These are phyloP conservation scores for Oreochromis niloticus DNA, from an alignment of 2,113 vertebrate genomes.

Conservation along the genomic window DNA sequence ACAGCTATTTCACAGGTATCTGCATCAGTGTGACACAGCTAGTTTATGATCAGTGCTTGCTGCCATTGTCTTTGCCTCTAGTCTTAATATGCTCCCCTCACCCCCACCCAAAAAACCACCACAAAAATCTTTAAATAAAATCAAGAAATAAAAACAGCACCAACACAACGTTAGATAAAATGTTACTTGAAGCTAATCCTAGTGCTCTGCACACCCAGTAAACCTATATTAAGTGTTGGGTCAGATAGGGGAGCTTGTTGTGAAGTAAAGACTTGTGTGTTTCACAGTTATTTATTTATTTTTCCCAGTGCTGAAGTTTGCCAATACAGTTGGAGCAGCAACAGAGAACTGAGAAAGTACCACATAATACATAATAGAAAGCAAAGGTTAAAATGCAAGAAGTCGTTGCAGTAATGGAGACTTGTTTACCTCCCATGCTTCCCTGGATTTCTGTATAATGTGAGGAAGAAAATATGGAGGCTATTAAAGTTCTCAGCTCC, in stretches of 20 bases:
- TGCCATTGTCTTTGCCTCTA: neutral
- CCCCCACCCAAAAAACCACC: neutral
- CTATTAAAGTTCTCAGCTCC: neutral
- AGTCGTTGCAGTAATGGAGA: neutral
- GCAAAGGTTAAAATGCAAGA: neutral
- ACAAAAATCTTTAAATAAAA: rapidly evolving
- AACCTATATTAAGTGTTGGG: neutral
- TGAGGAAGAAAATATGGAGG: neutral
- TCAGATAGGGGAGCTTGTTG: neutral
- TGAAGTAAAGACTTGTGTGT: neutral
- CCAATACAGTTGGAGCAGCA: neutral
- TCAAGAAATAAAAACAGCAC: neutral
- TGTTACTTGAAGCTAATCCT: neutral
- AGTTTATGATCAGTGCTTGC: neutral
- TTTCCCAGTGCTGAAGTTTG: neutral
- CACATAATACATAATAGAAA: neutral
- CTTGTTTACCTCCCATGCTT: neutral
- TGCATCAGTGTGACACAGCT: neutral
- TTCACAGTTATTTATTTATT: neutral
- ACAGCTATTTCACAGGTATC: neutral
- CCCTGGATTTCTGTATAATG: neutral
- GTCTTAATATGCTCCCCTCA: neutral
- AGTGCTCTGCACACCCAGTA: neutral
- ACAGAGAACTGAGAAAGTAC: neutral
- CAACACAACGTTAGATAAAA: neutral